Evolutionary conservation across 2,888 invertebrate species (phyloP), one percentile per base, ranked within the genome.

Genomic region (Xanthia icteritia): DNA sequence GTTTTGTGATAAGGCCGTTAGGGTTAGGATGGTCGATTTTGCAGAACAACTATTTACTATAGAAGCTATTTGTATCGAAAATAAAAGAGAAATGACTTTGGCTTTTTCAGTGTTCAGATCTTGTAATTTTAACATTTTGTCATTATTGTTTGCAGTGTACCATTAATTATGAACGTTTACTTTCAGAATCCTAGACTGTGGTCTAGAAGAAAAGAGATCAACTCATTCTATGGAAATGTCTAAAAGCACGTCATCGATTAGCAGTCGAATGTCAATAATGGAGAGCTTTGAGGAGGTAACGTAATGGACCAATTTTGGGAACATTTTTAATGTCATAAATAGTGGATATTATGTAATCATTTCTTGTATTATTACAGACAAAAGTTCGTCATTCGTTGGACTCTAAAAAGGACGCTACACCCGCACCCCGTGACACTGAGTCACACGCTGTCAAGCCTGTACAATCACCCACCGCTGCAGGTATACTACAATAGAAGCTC

Each of bases 221-320:
- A 91, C 94, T 51, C 96, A 95, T 83, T 94, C 95, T 8, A 96
- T 97, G 94, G 97, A 97, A 90, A 97, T 97, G 97, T 97, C 97
- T 3, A 96, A 95, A 86, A 97, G 97, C 89, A 97, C 97, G 9
- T 96, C 97, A 0, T 95, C 97, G 1, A 96, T 97, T 56, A 96
- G 94, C 87, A 96, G 92, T 89, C 93, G 96, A 86, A 94, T 96
- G 92, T 94, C 96, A 2, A 93, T 96, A 45, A 82, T 95, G 71
- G 97, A 96, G 86, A 96, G 91, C 82, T 94, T 94, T 79, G 96
- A 97, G 83, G 96, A 96, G 94, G 96, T 96, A 86, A 79, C 1
- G 65, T 45, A 20, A 51, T 8, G 20, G 23, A 54, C 48, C 8
- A 36, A n/a, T 48, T 0, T 42, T 56, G 27, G 8, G 20, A 64